A percentile compares a stretch with the other conserved stretches of the same genome.
Conservation (phyloP, 92 coral and sea anemone species). For the Epizoanthus ramosus region DNA sequence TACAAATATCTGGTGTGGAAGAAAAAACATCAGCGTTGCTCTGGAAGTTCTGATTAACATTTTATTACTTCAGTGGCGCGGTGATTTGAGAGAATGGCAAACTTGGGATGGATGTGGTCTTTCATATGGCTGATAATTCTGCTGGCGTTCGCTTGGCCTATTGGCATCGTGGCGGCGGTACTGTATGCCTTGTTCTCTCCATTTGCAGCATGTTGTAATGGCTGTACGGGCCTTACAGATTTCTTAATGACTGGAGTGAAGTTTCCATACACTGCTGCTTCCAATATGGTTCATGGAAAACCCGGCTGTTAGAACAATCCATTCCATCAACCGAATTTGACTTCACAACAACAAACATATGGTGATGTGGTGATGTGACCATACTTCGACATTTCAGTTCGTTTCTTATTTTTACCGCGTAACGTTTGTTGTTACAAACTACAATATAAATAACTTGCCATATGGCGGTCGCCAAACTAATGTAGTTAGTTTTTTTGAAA, state of each 20-base stretch:
- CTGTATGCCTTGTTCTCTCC: slow-evolving; percentile 93
- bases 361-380: no score
- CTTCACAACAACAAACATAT: no score
- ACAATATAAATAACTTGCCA: no score
- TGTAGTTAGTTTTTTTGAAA: no score
- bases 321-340: background rate
- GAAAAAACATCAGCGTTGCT: no score
- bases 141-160: slow-evolving; percentile 87
- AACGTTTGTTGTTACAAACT: no score
- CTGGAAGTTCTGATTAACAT: background rate
- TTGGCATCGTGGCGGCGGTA: slow-evolving; percentile 91
- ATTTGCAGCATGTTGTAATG: slow-evolving; percentile 91
- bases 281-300: slow-evolving; percentile 88
- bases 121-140: slow-evolving; percentile 82
- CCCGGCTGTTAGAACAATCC: slow-evolving; percentile 68
- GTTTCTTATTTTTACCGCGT: no score
- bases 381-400: no score
- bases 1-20: no score
- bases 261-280: slow-evolving; percentile 86
- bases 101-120: slow-evolving; percentile 94
- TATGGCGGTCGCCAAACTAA: no score
- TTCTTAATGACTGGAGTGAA: slow-evolving; percentile 86
- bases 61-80: background rate
- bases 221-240: slow-evolving; percentile 83
- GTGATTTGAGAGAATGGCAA: slow-evolving; percentile 55